A percentile compares a stretch with the other conserved stretches of the same genome.
phyloP scores from a whole-genome alignment of 2,113 vertebrate species.

The Pantherophis guttatus region DNA sequence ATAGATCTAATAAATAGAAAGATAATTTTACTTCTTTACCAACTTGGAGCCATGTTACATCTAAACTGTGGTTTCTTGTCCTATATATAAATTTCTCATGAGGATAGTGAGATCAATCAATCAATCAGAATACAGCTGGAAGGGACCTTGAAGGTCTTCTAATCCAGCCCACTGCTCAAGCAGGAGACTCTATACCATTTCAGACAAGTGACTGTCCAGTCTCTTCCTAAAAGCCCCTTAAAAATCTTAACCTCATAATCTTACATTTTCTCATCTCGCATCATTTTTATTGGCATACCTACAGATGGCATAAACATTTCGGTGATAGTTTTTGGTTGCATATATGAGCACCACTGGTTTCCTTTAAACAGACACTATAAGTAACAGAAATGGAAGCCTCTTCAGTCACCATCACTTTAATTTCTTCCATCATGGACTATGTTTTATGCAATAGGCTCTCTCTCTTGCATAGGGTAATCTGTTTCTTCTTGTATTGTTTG shows the following conservation, averaged over 20 bases:
- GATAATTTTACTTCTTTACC: neutral
- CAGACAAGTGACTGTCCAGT: too few species aligned
- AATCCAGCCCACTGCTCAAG: too few species aligned
- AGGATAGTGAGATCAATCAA: neutral
- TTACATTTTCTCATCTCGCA: neutral
- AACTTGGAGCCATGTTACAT: neutral
- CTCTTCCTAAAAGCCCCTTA: too few species aligned
- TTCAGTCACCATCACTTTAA: neutral
- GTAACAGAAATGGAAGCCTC: neutral
- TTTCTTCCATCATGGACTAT: neutral
- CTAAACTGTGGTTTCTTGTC: neutral
- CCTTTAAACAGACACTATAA: neutral
- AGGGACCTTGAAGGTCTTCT: too few species aligned
- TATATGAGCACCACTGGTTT: neutral
- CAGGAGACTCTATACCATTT: too few species aligned
- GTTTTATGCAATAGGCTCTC: neutral
- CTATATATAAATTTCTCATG: neutral
- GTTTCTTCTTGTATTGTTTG: neutral
- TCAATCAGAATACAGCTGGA: too few species aligned
- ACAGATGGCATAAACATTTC: neutral
- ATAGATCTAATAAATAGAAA: neutral
- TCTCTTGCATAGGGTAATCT: neutral
- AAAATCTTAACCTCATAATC: neutral
- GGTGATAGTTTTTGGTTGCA: neutral
- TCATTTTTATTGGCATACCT: neutral